Evolutionary conservation across 2,113 vertebrate genomes (phyloP), one percentile per base, ranked within the genome.

Genomic region (Nycticebus coucang): DNA sequence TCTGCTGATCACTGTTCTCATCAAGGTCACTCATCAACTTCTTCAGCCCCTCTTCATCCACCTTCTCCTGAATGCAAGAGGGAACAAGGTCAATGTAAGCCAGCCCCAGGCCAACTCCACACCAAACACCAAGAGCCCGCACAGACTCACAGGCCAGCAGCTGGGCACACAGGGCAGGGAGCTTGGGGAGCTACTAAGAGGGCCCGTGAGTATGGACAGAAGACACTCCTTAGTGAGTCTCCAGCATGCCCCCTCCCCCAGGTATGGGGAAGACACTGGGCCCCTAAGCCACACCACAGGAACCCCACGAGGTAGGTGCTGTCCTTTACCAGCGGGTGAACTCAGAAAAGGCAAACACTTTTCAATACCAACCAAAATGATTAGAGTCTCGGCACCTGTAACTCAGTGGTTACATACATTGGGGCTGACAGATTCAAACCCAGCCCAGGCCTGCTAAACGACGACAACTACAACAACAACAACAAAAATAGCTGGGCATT

Each of bases 21-120:
- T 97, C 95, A 1, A 97, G 81, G 24, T 78, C 21, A 1, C 86
- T 21, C 95, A 96, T 97, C 93, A 94, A 21, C 59, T 89, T 83
- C 94, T 96, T 92, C 55, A 96, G 78, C 0, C 93, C 93, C 7
- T 92, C 90, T n/a, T 97, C 97, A 8, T 97, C 77, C 13, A 93
- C 89, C 74, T 93, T 89, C 7, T 93, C 92, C 97, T 97, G 84
- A 28, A 93, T 72, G 30, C 2, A 12, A 53, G 28, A 84, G 21
- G 57, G 18, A 74, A 8, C 0, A 13, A 7, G 1, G 28, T 91
- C 50, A 77, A 21, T 21, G 1, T 59, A 72, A 35, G 22, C 19
- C 0, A 11, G 9, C 50, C 18, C 28, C 28, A 5, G 18, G 22
- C 41, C 4, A 18, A 6, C 33, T 37, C 72, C 12, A 3, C 28